Percentiles rank a stretch among this genome's conserved stretches.
Conservation (phyloP, 2,113 vertebrate genomes). For the Diglossa brunneiventris region DNA sequence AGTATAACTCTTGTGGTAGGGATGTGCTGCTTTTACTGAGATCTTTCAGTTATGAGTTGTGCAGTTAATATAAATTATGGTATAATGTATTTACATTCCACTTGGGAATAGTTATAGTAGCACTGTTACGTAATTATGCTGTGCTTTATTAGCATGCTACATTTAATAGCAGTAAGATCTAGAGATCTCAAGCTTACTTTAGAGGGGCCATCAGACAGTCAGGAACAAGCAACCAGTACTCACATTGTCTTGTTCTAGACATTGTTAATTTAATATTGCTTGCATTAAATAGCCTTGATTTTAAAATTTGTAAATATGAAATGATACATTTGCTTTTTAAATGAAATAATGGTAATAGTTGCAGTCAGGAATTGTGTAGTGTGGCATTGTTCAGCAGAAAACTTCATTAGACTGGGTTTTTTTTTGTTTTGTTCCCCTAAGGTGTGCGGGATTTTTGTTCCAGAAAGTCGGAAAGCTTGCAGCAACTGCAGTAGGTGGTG, state of each 20-base stretch:
- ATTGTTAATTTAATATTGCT: not conserved
- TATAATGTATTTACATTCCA: not conserved
- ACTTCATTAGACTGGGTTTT: conserved; percentile 30
- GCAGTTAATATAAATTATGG: not conserved
- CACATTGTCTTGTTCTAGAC: not conserved
- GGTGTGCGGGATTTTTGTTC: conserved; percentile 97
- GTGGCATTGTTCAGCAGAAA: conserved; percentile 4
- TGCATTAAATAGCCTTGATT: not conserved
- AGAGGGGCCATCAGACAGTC: not conserved
- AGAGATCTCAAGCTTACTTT: not conserved
- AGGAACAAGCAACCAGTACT: not conserved
- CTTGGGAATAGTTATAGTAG: not conserved
- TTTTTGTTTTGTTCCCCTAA: conserved; percentile 69
- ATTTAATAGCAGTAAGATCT: not conserved
- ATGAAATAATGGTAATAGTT: not conserved
- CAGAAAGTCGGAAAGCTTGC: conserved; percentile 97
- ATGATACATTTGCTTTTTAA: not conserved
- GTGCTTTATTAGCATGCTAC: not conserved
- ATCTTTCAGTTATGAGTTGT: not conserved
- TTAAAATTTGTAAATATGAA: not conserved
- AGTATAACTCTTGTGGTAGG: not conserved
- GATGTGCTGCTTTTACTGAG: not conserved
- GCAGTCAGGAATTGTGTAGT: not conserved
- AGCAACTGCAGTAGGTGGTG: conserved; percentile 93
- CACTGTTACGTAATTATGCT: not conserved